Conservation (phyloP, 37 sponge, comb jelly and placozoan genomes). For the Eunapius fragilis region DNA sequence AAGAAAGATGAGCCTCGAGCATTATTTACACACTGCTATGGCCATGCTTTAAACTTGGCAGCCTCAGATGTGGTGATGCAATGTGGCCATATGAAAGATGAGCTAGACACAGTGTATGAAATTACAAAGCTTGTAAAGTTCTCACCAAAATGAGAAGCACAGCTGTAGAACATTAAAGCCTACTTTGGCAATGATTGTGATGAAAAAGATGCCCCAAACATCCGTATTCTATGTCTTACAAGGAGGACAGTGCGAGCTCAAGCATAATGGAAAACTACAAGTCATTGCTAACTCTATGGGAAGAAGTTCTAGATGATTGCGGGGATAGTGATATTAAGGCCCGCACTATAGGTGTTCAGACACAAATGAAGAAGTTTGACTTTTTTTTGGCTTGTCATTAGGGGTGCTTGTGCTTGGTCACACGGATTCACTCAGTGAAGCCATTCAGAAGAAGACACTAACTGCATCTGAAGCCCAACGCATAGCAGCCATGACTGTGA, state of each 20-base stretch:
- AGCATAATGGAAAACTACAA: constrained; percentile 40
- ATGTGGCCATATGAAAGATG: constrained; percentile 33
- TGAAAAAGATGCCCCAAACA: neutral
- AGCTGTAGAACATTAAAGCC: constrained; percentile 15
- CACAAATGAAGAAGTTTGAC: constrained; percentile 19
- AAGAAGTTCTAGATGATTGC: constrained; percentile 29
- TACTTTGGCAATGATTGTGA: neutral
- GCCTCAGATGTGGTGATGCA: constrained; percentile 50
- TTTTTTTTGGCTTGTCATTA: too few species aligned
- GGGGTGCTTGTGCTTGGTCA: too few species aligned
- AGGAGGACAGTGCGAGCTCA: constrained; percentile 48
- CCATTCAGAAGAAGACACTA: too few species aligned
- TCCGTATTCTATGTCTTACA: constrained; percentile 27
- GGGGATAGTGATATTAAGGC: constrained; percentile 34
- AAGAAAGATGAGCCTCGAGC: constrained; percentile 31
- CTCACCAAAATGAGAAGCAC: constrained; percentile 47
- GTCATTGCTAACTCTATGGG: constrained; percentile 1
- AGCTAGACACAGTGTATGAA: constrained; percentile 22
- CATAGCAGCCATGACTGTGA: too few species aligned
- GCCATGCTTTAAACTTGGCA: constrained; percentile 51
- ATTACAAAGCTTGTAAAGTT: constrained; percentile 46
- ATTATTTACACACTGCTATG: constrained; percentile 46
- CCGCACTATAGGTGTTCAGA: constrained; percentile 32
- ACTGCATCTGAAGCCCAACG: too few species aligned
- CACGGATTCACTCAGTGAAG: too few species aligned